These are phyloP conservation scores for Pongo pygmaeus DNA, from an alignment of 2,113 vertebrate genomes.

Conservation along the genomic window DNA sequence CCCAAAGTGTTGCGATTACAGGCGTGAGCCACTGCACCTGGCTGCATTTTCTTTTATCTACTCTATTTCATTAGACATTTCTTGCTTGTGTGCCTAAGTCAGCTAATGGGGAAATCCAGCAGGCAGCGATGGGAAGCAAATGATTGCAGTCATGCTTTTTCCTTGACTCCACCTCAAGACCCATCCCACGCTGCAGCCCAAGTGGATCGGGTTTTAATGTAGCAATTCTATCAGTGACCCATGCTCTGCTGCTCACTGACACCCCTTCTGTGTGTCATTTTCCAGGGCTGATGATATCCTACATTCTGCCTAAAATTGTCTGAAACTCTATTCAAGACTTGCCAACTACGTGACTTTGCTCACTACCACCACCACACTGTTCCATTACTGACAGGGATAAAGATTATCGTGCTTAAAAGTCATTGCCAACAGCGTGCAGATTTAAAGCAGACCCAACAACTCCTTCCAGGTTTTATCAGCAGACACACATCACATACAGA, in stretches of 20 bases:
- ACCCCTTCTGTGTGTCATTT: background rate
- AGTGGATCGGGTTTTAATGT: rapidly evolving
- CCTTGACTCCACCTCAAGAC: background rate
- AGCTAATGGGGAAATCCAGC: background rate
- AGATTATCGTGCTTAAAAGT: background rate
- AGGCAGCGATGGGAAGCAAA: background rate
- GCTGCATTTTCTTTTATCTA: too few species aligned
- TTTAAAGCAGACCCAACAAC: background rate
- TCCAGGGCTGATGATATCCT: background rate
- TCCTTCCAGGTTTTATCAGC: background rate
- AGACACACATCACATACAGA: background rate
- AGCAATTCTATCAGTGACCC: background rate
- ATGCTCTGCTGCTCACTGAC: background rate
- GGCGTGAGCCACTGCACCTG: too few species aligned
- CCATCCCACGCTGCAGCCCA: too few species aligned
- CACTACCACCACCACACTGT: background rate
- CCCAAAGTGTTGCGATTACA: too few species aligned
- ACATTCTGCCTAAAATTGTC: background rate
- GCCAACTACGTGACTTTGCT: background rate
- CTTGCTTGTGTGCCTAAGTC: background rate
- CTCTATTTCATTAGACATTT: background rate
- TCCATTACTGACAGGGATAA: background rate
- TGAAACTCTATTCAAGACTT: background rate
- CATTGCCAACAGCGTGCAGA: background rate
- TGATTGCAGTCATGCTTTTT: rapidly evolving